Evolutionary conservation across 1,140 invertebrate genomes (phyloP), one percentile per base, ranked within the genome.

Genomic region (Hypothenemus hampei): DNA sequence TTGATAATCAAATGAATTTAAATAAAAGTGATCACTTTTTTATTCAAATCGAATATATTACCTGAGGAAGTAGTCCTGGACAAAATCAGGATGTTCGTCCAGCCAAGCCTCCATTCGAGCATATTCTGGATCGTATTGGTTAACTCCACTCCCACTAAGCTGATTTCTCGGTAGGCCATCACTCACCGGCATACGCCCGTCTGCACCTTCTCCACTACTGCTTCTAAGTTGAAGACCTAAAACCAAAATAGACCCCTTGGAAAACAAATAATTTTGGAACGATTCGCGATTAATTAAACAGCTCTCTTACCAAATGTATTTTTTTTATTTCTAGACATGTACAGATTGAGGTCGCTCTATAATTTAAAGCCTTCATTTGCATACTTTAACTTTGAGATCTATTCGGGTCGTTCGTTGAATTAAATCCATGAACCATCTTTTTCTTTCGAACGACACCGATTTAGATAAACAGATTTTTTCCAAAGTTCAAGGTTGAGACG

Each of bases 21-120:
- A n/a, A n/a, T n/a, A n/a, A n/a, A n/a, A n/a, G n/a, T n/a, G n/a
- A n/a, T n/a, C n/a, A n/a, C n/a, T n/a, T n/a, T n/a, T n/a, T n/a
- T n/a, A n/a, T n/a, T n/a, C n/a, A n/a, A n/a, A n/a, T n/a, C n/a
- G n/a, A n/a, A n/a, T 21, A 2, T 31, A 13, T 52, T 65, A 92
- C 88, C 90, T 89, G 64, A 94, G 80, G 72, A 97, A 94, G 75
- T 97, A 97, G 71, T 95, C 90, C 67, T 93, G 86, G 49, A 91
- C 85, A 72, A 97, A 97, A 69, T 93, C 89, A 51, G 89, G 91
- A 75, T 97, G 92, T 69, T 96, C 92, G 74, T 97, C 93, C 40
- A 97, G 81, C 93, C 93, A 97, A 55, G 90, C 81, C 73, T 93
- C 89, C 72, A 92, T 89, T 33, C 84, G 80, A 10, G 88, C 86